Evolutionary conservation across 2,888 invertebrate genomes (phyloP).

Genomic region (Penaeus monodon): DNA sequence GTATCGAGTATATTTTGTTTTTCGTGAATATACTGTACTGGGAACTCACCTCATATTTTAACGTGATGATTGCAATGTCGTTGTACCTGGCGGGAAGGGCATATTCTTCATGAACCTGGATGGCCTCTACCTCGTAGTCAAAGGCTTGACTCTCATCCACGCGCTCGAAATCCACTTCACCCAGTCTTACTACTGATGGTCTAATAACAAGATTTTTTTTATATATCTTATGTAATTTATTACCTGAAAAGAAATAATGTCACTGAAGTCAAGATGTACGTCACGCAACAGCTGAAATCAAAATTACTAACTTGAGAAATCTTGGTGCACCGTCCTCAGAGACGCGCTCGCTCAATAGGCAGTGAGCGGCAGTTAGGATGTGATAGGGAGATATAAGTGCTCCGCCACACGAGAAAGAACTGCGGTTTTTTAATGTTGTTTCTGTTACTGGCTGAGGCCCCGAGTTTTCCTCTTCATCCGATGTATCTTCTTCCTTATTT

Average conservation of each 20-base stretch:
- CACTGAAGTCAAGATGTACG: too few species aligned
- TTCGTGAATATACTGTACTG: too few species aligned
- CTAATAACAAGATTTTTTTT: constrained; percentile 1
- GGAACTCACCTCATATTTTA: constrained; percentile 26
- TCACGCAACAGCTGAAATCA: not conserved
- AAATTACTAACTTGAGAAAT: constrained; percentile 26
- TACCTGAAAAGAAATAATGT: too few species aligned
- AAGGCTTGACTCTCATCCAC: constrained; percentile 50
- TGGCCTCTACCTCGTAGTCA: constrained; percentile 39
- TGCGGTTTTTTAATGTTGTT: constrained; percentile 3
- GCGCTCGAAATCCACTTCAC: constrained; percentile 43
- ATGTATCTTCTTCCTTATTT: not conserved
- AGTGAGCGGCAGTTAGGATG: constrained; percentile 44
- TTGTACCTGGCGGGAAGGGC: constrained; percentile 45
- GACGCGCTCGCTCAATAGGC: constrained; percentile 9
- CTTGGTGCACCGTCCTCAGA: not conserved
- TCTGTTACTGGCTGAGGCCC: constrained; percentile 30
- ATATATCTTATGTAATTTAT: too few species aligned
- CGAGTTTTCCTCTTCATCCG: not conserved
- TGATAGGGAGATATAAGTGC: constrained; percentile 51
- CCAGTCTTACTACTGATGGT: constrained; percentile 43
- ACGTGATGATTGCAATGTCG: constrained; percentile 45
- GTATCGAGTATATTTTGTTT: too few species aligned
- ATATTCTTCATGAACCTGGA: constrained; percentile 45
- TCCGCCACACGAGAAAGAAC: constrained; percentile 35